phyloP scores from a whole-genome alignment of 2,888 invertebrate species.

The Cacoxenus indagator region DNA sequence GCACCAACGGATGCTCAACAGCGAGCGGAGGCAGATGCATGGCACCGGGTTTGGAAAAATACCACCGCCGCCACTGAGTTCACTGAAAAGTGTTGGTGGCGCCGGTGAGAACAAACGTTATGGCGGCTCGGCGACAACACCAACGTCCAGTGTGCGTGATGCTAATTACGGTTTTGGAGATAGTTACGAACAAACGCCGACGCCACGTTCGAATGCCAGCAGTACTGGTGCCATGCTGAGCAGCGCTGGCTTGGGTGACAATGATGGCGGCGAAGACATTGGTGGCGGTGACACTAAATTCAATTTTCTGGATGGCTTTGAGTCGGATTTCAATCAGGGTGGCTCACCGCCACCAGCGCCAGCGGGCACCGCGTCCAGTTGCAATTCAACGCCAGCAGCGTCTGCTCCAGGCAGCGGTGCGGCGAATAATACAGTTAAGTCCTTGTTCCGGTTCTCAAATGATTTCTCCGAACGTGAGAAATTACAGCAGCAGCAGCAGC shows the following conservation, averaged over 20 bases:
- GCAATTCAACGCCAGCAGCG: slow-evolving; percentile 62
- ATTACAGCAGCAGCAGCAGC: slow-evolving; percentile 35
- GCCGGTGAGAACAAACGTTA: slow-evolving; percentile 34
- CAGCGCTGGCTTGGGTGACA: slow-evolving; percentile 50
- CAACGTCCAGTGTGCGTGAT: slow-evolving; percentile 40
- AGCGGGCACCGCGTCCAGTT: slow-evolving; percentile 64
- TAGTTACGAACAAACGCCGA: slow-evolving; percentile 67
- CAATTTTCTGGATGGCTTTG: slow-evolving; percentile 70
- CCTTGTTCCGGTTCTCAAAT: slow-evolving; percentile 74
- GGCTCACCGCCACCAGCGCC: slow-evolving; percentile 61
- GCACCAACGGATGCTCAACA: slow-evolving; percentile 69
- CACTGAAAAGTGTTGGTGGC: slow-evolving; percentile 26
- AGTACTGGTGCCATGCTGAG: slow-evolving; percentile 52
- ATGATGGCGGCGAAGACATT: slow-evolving; percentile 25
- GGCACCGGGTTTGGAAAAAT: slow-evolving; percentile 47
- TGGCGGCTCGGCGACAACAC: slow-evolving; percentile 27
- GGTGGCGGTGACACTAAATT: slow-evolving; percentile 61
- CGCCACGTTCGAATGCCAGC: slow-evolving; percentile 64
- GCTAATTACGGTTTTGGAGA: slow-evolving; percentile 62
- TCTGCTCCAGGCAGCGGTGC: slow-evolving; percentile 43
- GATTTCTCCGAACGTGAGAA: slow-evolving; percentile 74
- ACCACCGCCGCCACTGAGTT: slow-evolving; percentile 36
- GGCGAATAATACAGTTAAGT: slow-evolving; percentile 66
- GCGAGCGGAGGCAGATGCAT: slow-evolving; percentile 64
- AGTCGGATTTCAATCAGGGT: slow-evolving; percentile 70